These are phyloP conservation scores for Cheilosia soror DNA, from an alignment of 2,888 invertebrate species.

Conservation along the genomic window DNA sequence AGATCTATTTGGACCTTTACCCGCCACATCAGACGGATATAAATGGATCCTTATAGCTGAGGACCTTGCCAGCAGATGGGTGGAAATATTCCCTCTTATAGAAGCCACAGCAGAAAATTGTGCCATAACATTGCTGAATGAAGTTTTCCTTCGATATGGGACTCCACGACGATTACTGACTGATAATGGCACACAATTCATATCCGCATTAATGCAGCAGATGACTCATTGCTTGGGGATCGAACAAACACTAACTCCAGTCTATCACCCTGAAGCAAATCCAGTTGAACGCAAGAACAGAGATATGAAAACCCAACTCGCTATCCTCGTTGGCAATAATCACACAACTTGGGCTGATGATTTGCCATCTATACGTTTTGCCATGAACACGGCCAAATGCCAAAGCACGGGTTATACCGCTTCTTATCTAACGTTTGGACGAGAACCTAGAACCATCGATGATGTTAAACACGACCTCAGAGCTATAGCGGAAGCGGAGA, in stretches of 20 bases:
- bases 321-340: background rate
- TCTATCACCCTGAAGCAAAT: constrained; percentile 73
- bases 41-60: constrained; percentile 78
- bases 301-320: constrained; percentile 48
- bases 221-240: constrained; percentile 61
- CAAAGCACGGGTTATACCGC: constrained; percentile 26
- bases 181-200: constrained; percentile 81
- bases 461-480: background rate
- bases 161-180: constrained; percentile 78
- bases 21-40: constrained; percentile 37
- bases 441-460: background rate
- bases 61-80: constrained; percentile 77
- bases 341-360: constrained; percentile 18
- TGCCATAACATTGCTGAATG: constrained; percentile 77
- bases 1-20: constrained; percentile 71
- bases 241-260: constrained; percentile 66
- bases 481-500: background rate
- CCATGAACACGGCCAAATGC: constrained; percentile 25
- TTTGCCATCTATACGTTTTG: constrained; percentile 19
- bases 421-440: background rate
- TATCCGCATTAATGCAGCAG: constrained; percentile 80
- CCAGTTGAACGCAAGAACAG: constrained; percentile 68
- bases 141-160: constrained; percentile 80
- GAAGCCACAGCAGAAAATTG: constrained; percentile 78
- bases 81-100: constrained; percentile 78